A percentile compares a stretch with the other conserved stretches of the same genome.
phyloP scores from a whole-genome alignment of 2,797 vertebrate species.

The Vespertilio murinus region DNA sequence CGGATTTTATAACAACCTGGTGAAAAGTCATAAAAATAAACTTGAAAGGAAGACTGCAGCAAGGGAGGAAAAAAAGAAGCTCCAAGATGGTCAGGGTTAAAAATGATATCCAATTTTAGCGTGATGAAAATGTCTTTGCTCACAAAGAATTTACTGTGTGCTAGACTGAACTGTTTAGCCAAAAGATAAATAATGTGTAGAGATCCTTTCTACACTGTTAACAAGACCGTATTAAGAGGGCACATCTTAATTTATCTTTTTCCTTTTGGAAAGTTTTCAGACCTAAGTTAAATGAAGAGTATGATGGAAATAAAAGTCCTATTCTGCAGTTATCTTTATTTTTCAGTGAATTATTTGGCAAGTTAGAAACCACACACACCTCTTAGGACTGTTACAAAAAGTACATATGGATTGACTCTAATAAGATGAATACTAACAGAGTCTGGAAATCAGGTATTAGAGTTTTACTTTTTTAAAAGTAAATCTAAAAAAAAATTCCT shows the following conservation, averaged over 20 bases:
- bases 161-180: conserved; percentile 5
- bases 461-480: conserved; percentile 11
- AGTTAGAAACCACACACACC: conserved; percentile 57
- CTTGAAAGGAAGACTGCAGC: conserved; percentile 55
- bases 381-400: conserved; percentile 56
- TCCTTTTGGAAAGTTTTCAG: conserved; percentile 57
- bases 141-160: conserved; percentile 48
- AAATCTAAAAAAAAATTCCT: neutral
- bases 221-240: conserved; percentile 40
- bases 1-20: conserved; percentile 65
- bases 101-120: conserved; percentile 41
- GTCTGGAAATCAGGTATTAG: conserved; percentile 13
- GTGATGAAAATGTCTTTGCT: conserved; percentile 45
- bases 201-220: conserved; percentile 19
- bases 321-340: conserved; percentile 67
- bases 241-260: conserved; percentile 10
- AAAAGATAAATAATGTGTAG: conserved; percentile 51
- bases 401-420: conserved; percentile 47
- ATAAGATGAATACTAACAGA: conserved; percentile 18
- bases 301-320: conserved; percentile 65
- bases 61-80: neutral
- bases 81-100: conserved; percentile 37
- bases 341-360: conserved; percentile 67
- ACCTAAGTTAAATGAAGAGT: conserved; percentile 36
- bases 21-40: conserved; percentile 69